A percentile compares a stretch with the other conserved stretches of the same genome.
Evolutionary conservation across 2,113 vertebrate species (phyloP).

Genomic region (Ailurus styani): DNA sequence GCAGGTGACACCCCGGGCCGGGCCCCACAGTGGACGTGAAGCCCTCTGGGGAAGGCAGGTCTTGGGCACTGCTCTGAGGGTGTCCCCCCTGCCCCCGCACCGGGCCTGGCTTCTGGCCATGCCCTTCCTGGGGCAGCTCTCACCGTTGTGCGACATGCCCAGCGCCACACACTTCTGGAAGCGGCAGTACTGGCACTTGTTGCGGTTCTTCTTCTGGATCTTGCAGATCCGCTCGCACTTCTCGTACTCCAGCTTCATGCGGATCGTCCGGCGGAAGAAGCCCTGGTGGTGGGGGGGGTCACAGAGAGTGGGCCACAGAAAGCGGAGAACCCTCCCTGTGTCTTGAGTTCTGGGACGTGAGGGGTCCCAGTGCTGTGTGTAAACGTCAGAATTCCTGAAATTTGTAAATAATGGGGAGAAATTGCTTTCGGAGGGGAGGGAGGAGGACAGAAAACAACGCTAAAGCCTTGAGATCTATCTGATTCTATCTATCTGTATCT

Average conservation of each 20-base stretch:
- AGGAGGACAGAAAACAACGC: neutral
- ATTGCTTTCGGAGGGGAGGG: neutral
- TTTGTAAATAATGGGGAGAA: neutral
- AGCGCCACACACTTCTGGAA: conserved; percentile 98
- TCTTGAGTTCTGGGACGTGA: fast-evolving
- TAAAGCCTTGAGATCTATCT: neutral
- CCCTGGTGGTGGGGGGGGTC: conserved; percentile 80
- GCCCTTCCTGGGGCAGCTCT: conserved; percentile 37
- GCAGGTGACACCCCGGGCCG: neutral
- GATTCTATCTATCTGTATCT: too few species aligned
- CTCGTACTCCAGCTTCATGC: conserved; percentile 98
- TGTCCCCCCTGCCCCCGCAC: neutral
- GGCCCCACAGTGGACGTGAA: neutral
- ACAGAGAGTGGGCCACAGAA: neutral
- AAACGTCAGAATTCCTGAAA: neutral
- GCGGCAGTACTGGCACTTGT: conserved; percentile 99
- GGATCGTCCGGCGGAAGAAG: conserved; percentile 95
- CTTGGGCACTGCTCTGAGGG: neutral
- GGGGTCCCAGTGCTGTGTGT: neutral
- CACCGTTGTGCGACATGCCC: conserved; percentile 98
- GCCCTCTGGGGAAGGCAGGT: neutral
- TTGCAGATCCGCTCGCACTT: conserved; percentile 94
- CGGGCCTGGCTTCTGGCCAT: neutral
- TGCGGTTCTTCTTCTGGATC: conserved; percentile 97
- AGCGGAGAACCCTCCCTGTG: neutral